A percentile compares a stretch with the other conserved stretches of the same genome.
Conservation (phyloP, 2,113 vertebrate genomes). For the Prunella fulvescens region DNA sequence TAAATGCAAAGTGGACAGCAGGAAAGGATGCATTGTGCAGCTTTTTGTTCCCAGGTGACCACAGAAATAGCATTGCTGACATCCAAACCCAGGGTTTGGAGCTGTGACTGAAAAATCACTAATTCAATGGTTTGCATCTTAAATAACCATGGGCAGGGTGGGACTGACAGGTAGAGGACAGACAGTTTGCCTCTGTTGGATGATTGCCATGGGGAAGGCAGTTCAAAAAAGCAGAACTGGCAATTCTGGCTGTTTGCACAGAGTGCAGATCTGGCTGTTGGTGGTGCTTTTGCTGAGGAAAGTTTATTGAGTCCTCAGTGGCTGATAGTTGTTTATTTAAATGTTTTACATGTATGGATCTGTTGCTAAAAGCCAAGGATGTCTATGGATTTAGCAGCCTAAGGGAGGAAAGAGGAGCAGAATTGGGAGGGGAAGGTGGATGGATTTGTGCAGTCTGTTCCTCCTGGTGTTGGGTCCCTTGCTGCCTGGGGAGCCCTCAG, state of each 20-base stretch:
- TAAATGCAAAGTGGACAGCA: neutral
- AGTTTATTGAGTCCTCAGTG: accelerated
- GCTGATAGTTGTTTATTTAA: neutral
- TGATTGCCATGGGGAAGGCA: neutral
- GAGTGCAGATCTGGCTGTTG: neutral
- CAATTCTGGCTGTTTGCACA: neutral
- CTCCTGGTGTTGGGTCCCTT: neutral
- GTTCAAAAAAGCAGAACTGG: neutral
- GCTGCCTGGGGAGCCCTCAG: neutral
- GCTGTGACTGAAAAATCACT: neutral
- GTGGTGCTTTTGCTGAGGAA: neutral
- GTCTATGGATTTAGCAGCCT: neutral
- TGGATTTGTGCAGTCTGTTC: neutral
- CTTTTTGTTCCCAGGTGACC: neutral
- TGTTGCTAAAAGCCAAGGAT: neutral
- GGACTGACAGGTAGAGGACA: neutral
- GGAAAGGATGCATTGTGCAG: neutral
- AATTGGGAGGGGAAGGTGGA: neutral
- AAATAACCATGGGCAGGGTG: neutral
- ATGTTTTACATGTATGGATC: neutral
- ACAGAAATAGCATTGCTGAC: neutral
- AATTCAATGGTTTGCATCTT: neutral
- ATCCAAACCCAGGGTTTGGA: neutral
- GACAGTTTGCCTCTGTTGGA: neutral
- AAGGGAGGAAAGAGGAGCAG: neutral